Evolutionary conservation across 2,888 invertebrate genomes (phyloP), one percentile per base, ranked within the genome.

Genomic region (Himalopsyche tibetana): DNA sequence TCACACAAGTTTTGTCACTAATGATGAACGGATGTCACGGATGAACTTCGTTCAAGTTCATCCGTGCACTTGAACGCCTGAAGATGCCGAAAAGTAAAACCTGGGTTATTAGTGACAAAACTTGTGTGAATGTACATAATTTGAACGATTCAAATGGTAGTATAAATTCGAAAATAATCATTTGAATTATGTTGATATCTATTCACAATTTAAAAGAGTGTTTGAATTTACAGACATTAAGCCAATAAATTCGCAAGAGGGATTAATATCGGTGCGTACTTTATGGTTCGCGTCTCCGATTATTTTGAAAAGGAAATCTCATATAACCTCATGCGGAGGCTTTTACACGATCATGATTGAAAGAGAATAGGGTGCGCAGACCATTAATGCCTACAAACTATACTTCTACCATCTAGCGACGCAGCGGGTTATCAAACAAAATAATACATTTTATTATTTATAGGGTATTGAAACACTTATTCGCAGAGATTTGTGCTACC

Each of bases 261-360:
- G 74, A 74, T 74, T 74, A 74, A 74, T 74, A 36, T 74, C 15
- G 12, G 74, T 38, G 36, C 38, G 74, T 12, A 74, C 74, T 74
- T 51, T 74, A 74, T 28, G 74, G 74, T 74, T 74, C 74, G 36
- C 38, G 74, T 74, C 74, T 36, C 36, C 28, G 74, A 74, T 74
- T 74, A 74, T 12, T 36, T 36, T 74, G 74, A 74, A 74, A 74
- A 74, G 74, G 74, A 74, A 74, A 74, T 74, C 74, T 74, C 74
- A 36, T 69, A 9, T 74, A 36, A 74, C 38, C 74, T 74, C 28
- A 15, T 36, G 74, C 36, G 12, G 74, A 74, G 74, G 74, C 74
- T 74, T 74, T 38, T 74, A 74, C 74, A 74, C 15, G 28, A 36
- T 36, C 36, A 36, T 74, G 15, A 51, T 74, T 74, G 74, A 38